phyloP scores from a whole-genome alignment of 2,888 invertebrate species.

The Scrobipalpa costella region DNA sequence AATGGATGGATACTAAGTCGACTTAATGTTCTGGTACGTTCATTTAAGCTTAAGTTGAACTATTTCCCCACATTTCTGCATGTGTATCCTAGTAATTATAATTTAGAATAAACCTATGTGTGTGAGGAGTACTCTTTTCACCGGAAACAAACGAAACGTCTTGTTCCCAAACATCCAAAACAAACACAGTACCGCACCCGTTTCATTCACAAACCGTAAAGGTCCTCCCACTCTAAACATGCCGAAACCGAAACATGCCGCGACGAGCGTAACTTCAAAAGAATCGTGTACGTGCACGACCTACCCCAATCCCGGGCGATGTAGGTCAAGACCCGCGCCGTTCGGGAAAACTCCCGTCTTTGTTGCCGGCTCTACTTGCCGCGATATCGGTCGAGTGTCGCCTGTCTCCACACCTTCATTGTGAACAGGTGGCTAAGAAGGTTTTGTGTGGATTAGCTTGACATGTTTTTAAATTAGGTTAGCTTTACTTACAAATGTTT shows the following conservation, averaged over 20 bases:
- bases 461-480: constrained; percentile 18
- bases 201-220: constrained; percentile 9
- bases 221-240: constrained; percentile 6
- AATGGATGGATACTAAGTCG: constrained; percentile 17
- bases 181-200: background rate
- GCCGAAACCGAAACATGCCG: constrained; percentile 18
- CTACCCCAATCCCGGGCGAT: constrained; percentile 42
- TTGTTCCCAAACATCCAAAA: background rate
- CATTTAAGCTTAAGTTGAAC: constrained; percentile 1
- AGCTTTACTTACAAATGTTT: constrained; percentile 2
- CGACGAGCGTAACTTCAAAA: constrained; percentile 20
- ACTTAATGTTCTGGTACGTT: constrained; percentile 4
- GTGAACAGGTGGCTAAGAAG: constrained; percentile 20
- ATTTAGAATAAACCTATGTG: background rate
- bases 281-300: constrained; percentile 34
- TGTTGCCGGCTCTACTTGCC: constrained; percentile 7
- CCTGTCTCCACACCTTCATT: constrained; percentile 19
- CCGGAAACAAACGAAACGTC: background rate
- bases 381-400: constrained; percentile 25
- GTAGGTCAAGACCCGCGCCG: constrained; percentile 43
- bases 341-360: constrained; percentile 23
- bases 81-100: background rate
- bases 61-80: background rate
- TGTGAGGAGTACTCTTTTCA: background rate
- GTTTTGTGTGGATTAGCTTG: constrained; percentile 20